Base-by-base conservation (phyloP, 2,113 vertebrate species). In the Myxocyprinus asiaticus region DNA sequence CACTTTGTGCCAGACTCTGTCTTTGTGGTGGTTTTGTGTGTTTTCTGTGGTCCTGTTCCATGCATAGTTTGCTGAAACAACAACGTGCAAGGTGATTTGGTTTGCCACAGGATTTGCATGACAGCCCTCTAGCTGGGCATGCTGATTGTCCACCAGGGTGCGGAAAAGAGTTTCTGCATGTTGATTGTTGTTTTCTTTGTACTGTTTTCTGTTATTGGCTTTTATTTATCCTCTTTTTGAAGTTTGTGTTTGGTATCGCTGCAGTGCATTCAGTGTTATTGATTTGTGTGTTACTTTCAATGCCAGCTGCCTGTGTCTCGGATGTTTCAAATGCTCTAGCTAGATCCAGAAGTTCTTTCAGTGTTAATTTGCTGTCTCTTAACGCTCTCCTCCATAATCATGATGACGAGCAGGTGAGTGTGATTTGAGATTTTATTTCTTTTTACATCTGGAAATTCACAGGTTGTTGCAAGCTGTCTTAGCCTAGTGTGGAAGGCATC, bases 81-180 rank as follows among this genome's bases (percentile, higher is more conserved):
- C 17, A 33, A 33, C 12, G 5, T 51, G 15, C 42, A 47, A 66
- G 45, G 15, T 76, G 22, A 50, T 76, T 64, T 64, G 62, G 12
- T 33, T 64, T 42, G 9, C 22, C 14, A 6, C 47, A 9, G 3
- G 12, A 66, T 66, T 66, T 66, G 42, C 12, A 47, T 66, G 64
- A 9, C 12, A 14, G 42, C 4, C 42, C 64, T 66, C 42, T 66
- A 5, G 43, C 43, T 61, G 22, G 45, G 44, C 73, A 51, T 62
- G 45, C n/a, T 33, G n/a, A 76, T 22, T 71, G 51, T 55, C 68
- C 11, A n/a, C 68, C 50, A 33, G 22, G 51, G 44, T 55, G 11
- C 33, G 68, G 68, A n/a, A 71, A 71, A 51, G 9, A n/a, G 8
- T 71, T 72, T 14, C 42, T 66, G 43, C 43, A 66, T 66, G 33